phyloP scores from a whole-genome alignment of 2,888 invertebrate genomes.

The Sarcophaga subvicina region DNA sequence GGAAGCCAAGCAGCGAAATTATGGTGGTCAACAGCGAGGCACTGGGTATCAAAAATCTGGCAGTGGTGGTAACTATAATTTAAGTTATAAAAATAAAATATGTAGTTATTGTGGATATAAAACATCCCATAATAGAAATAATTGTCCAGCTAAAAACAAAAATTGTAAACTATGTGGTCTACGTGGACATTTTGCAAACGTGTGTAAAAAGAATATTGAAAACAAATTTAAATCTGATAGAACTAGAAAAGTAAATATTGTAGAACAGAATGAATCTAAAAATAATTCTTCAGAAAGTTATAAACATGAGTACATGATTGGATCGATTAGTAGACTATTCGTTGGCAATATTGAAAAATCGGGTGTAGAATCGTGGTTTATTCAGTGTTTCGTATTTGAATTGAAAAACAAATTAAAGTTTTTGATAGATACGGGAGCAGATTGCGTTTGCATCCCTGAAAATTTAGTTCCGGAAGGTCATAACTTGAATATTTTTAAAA shows the following conservation, averaged over 20 bases:
- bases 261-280: not conserved
- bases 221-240: not conserved
- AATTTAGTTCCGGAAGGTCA: not conserved
- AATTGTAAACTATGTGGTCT: no score
- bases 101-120: no score
- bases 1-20: no score
- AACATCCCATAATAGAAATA: no score
- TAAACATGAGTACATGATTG: not conserved
- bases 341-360: not conserved
- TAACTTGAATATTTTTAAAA: not conserved
- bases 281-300: not conserved
- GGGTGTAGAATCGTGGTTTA: not conserved
- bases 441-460: conserved; percentile 16
- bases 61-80: no score
- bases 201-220: no score
- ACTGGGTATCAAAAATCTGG: no score
- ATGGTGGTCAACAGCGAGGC: no score
- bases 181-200: no score
- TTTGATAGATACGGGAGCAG: conserved; percentile 39
- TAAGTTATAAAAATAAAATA: no score
- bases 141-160: no score
- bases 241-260: not conserved
- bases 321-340: not conserved
- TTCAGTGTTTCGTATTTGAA: not conserved
- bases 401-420: not conserved